These are phyloP conservation scores for Drosophila ananassae DNA, from an alignment of 1,140 invertebrate species.

Conservation along the genomic window DNA sequence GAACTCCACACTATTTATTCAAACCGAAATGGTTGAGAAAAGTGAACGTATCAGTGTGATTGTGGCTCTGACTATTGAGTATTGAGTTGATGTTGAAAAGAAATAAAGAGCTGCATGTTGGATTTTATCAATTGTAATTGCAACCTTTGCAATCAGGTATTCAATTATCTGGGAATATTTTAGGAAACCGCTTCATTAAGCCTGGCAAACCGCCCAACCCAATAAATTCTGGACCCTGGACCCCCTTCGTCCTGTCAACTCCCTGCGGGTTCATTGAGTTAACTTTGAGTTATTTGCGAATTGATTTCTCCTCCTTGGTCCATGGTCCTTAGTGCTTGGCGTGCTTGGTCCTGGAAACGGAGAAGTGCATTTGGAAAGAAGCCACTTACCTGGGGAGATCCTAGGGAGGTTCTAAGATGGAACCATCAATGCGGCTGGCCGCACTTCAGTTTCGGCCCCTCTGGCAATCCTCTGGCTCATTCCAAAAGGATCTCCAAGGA, in stretches of 20 bases:
- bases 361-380: slow-evolving; percentile 26
- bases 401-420: slow-evolving; percentile 30
- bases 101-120: neutral
- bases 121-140: slow-evolving; percentile 2
- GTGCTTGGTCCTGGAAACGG: neutral
- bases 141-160: slow-evolving; percentile 33
- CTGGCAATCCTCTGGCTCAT: neutral
- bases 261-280: slow-evolving; percentile 37
- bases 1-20: slow-evolving; percentile 38
- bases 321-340: neutral
- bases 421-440: slow-evolving; percentile 68
- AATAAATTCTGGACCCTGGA: neutral
- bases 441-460: slow-evolving; percentile 52
- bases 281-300: slow-evolving; percentile 50
- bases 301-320: slow-evolving; percentile 25
- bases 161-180: slow-evolving; percentile 42
- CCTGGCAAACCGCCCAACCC: neutral
- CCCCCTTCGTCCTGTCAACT: slow-evolving; percentile 6
- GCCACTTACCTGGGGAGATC: slow-evolving; percentile 42
- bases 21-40: slow-evolving; percentile 27
- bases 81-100: neutral
- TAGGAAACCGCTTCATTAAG: slow-evolving; percentile 39
- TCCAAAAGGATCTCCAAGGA: neutral
- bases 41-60: too few species aligned
- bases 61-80: neutral